Conservation (phyloP, 2,797 vertebrate genomes). For the Lemur catta region DNA sequence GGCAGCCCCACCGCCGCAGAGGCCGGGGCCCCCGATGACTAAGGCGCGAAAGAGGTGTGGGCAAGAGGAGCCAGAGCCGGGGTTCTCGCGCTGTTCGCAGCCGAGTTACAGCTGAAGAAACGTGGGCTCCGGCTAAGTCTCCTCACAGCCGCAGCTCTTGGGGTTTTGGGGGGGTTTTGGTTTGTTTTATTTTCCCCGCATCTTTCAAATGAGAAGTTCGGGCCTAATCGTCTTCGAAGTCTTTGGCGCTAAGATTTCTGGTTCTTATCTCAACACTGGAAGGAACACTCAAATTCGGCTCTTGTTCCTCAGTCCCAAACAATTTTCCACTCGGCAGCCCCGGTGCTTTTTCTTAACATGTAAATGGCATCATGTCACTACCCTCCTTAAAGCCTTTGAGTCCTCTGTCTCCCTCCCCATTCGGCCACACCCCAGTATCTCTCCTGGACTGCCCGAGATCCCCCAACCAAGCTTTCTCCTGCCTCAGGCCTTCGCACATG, state of each 20-base stretch:
- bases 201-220: not conserved
- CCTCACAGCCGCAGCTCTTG: not conserved
- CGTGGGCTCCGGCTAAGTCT: not conserved
- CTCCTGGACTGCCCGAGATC: not conserved
- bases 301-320: not conserved
- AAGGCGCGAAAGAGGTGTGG: not conserved
- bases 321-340: not conserved
- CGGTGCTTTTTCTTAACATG: not conserved
- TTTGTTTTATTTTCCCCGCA: not conserved
- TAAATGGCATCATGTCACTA: no score
- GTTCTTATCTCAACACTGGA: not conserved
- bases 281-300: not conserved
- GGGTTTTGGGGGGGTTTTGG: not conserved
- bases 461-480: not conserved
- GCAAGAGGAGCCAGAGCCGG: not conserved
- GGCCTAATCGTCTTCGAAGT: not conserved
- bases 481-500: not conserved
- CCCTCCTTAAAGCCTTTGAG: not conserved
- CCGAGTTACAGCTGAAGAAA: no score
- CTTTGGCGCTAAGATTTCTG: not conserved
- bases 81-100: not conserved
- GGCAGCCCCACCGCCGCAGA: not conserved
- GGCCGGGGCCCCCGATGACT: not conserved
- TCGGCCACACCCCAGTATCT: not conserved
- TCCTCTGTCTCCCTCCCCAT: not conserved